Evolutionary conservation across 2,888 invertebrate species (phyloP).

Genomic region (Archaeoteleia sp.): DNA sequence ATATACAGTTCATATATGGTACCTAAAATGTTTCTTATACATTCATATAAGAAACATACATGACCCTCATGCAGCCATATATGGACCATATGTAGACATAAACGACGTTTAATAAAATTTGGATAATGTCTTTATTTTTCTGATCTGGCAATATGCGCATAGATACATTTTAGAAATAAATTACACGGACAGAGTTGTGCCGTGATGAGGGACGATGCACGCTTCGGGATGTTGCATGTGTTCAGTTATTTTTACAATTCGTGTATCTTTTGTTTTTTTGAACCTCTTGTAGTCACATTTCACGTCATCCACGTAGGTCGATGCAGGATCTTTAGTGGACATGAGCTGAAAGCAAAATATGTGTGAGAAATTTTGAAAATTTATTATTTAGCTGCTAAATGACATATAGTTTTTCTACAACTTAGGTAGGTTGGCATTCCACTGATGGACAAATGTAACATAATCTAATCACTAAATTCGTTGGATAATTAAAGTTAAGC

Average conservation of each 20-base stretch:
- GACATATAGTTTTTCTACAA: too few species aligned
- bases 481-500: not conserved
- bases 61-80: too few species aligned
- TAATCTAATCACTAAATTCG: slow-evolving; percentile 14
- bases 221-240: slow-evolving; percentile 40
- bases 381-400: too few species aligned
- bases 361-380: slow-evolving; percentile 25
- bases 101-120: slow-evolving; percentile 61
- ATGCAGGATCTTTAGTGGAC: slow-evolving; percentile 68
- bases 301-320: slow-evolving; percentile 62
- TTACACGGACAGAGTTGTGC: too few species aligned
- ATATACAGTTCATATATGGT: too few species aligned
- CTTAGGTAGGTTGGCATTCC: slow-evolving; percentile 21
- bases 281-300: slow-evolving; percentile 56
- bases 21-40: too few species aligned
- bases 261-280: slow-evolving; percentile 56
- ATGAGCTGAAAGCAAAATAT: slow-evolving; percentile 67
- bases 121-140: slow-evolving; percentile 62
- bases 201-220: too few species aligned
- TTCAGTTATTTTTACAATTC: slow-evolving; percentile 53
- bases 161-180: slow-evolving; percentile 10
- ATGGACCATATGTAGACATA: too few species aligned
- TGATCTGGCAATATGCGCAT: slow-evolving; percentile 11
- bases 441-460: slow-evolving; percentile 23
- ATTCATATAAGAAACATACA: too few species aligned